A percentile compares a stretch with the other conserved stretches of the same genome.
Conservation (phyloP, 2,797 vertebrate species). For the Steatocranus sp. region DNA sequence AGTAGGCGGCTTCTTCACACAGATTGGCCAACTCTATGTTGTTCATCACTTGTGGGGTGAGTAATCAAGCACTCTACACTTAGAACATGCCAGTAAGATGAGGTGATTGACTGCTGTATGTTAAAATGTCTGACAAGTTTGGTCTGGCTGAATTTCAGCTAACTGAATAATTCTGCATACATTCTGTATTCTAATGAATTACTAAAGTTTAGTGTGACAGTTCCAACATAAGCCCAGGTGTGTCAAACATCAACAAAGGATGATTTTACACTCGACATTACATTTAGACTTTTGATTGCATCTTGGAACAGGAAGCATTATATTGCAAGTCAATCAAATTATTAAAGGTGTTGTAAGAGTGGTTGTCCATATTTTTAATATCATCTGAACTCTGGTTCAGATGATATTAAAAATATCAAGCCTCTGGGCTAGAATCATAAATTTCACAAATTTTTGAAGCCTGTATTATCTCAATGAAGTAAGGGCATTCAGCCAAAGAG, state of each 20-base stretch:
- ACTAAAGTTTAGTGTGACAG: neutral
- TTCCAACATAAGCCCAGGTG: neutral
- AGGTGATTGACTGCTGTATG: neutral
- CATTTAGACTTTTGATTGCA: accelerated
- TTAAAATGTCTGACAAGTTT: neutral
- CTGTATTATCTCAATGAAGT: neutral
- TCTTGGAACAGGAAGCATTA: neutral
- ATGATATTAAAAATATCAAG: neutral
- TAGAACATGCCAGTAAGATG: neutral
- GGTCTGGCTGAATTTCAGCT: neutral
- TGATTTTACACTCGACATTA: neutral
- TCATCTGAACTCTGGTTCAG: neutral
- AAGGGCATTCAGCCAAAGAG: neutral
- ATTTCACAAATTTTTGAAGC: neutral
- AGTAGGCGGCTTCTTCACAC: slow-evolving; percentile 93
- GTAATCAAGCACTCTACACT: neutral
- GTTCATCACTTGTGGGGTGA: slow-evolving; percentile 97
- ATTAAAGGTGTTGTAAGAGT: neutral
- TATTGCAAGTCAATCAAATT: neutral
- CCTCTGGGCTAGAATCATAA: neutral
- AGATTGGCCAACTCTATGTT: slow-evolving; percentile 91
- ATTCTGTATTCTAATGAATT: neutral
- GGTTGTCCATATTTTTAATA: neutral
- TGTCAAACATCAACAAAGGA: neutral
- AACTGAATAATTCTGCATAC: neutral